Percentiles rank a stretch among this genome's conserved stretches.
These are phyloP conservation scores for Boleophthalmus pectinirostris DNA, from an alignment of 2,113 vertebrate genomes.

Conservation along the genomic window DNA sequence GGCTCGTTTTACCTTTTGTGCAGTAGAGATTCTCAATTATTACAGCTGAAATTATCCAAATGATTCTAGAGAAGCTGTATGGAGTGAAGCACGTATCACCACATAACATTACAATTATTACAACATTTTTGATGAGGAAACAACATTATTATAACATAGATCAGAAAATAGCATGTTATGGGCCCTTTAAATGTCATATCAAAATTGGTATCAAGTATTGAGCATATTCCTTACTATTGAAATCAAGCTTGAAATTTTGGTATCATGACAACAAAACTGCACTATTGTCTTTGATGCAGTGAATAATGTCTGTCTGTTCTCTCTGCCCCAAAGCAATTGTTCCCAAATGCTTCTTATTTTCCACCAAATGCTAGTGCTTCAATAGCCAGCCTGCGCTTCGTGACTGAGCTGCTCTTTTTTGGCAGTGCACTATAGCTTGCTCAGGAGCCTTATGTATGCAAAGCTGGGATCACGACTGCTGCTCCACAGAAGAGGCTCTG, in stretches of 20 bases:
- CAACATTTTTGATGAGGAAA: too few species aligned
- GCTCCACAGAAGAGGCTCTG: conserved; percentile 42
- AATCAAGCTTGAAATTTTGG: too few species aligned
- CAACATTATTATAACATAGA: too few species aligned
- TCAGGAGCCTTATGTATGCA: conserved; percentile 62
- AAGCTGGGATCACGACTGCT: conserved; percentile 58
- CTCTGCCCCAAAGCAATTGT: conserved; percentile 1
- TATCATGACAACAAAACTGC: background rate
- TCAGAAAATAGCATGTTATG: too few species aligned
- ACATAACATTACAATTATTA: too few species aligned
- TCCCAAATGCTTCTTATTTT: conserved; percentile 2
- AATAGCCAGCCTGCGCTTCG: conserved; percentile 23
- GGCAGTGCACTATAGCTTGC: conserved; percentile 22
- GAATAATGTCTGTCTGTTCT: background rate
- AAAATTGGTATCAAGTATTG: background rate
- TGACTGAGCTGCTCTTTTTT: conserved; percentile 41
- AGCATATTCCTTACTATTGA: background rate
- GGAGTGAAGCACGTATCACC: too few species aligned
- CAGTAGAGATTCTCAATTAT: too few species aligned
- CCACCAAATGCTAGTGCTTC: background rate
- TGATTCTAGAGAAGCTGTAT: too few species aligned
- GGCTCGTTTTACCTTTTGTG: too few species aligned
- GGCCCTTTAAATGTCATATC: background rate
- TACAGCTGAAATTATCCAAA: too few species aligned
- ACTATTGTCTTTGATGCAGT: background rate